Percentiles rank a stretch among this genome's conserved stretches.
Conservation (phyloP, 2,888 invertebrate species). For the Drosophila barbarae region DNA sequence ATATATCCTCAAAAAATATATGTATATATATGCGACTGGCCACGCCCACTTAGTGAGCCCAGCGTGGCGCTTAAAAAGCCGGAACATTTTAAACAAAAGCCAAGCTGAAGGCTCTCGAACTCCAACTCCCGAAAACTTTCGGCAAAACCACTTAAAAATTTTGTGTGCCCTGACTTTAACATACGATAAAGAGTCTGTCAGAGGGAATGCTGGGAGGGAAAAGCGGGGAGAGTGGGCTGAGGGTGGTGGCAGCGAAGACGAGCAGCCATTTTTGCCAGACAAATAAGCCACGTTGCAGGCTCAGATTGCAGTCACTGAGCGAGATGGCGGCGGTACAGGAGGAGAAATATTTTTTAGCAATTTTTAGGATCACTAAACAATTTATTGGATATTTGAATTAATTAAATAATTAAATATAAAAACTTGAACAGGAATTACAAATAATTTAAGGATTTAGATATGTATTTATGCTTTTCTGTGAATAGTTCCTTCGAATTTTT, state of each 20-base stretch:
- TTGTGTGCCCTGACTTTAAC: constrained; percentile 59
- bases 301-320: constrained; percentile 67
- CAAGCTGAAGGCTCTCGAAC: constrained; percentile 60
- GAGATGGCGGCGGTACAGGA: constrained; percentile 45
- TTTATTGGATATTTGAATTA: too few relatives aligned
- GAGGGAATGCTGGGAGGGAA: constrained; percentile 1
- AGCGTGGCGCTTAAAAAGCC: constrained; percentile 50
- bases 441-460: not conserved
- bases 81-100: constrained; percentile 70
- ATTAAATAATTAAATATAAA: too few relatives aligned
- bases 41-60: constrained; percentile 56
- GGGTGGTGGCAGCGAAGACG: constrained; percentile 6
- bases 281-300: constrained; percentile 68
- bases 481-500: not conserved
- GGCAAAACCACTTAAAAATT: constrained; percentile 68
- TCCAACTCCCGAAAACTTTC: constrained; percentile 59
- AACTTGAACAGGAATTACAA: fast-evolving
- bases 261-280: constrained; percentile 58
- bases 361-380: not conserved
- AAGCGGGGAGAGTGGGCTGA: too few relatives aligned
- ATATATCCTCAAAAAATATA: constrained; percentile 5
- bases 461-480: not conserved
- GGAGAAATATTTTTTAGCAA: not conserved
- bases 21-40: constrained; percentile 44
- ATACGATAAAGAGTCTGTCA: constrained; percentile 59